Conservation (phyloP, 2,797 vertebrate genomes). For the Iguana delicatissima region DNA sequence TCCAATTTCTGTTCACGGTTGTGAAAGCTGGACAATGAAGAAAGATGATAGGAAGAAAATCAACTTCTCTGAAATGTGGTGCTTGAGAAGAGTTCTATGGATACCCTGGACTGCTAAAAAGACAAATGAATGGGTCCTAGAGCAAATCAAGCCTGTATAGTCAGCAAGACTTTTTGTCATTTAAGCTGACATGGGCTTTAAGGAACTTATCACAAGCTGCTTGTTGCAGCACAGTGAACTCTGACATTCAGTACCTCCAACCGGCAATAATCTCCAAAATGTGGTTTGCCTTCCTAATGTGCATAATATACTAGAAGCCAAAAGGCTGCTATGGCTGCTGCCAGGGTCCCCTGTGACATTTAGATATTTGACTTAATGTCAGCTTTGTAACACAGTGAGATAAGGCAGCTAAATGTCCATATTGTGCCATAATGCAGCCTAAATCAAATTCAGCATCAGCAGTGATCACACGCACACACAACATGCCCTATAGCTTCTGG, state of each 20-base stretch:
- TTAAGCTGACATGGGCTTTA: conserved; percentile 29
- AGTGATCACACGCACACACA: not conserved
- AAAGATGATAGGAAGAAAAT: too few relatives aligned
- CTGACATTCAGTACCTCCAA: not conserved
- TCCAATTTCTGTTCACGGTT: too few relatives aligned
- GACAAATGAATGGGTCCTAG: too few relatives aligned
- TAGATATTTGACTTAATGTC: conserved; percentile 57
- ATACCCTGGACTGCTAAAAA: too few relatives aligned
- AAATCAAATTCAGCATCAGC: conserved; percentile 66
- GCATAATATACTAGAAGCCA: not conserved
- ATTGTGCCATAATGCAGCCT: conserved; percentile 51
- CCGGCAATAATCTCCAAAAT: conserved; percentile 24
- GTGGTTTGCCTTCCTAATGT: conserved; percentile 25
- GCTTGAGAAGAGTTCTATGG: too few relatives aligned
- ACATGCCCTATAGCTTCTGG: conserved; percentile 69
- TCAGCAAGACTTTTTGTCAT: not conserved
- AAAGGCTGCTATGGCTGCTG: conserved; percentile 51
- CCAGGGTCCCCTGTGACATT: conserved; percentile 55
- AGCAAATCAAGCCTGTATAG: too few relatives aligned
- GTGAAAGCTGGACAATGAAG: too few relatives aligned
- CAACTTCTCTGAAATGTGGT: too few relatives aligned
- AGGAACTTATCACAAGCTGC: conserved; percentile 30
- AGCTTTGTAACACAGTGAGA: conserved; percentile 43
- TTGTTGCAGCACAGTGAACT: conserved; percentile 32
- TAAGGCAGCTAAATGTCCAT: conserved; percentile 61